These are phyloP conservation scores for Phocoena phocoena DNA, from an alignment of 2,113 vertebrate genomes.

Conservation along the genomic window DNA sequence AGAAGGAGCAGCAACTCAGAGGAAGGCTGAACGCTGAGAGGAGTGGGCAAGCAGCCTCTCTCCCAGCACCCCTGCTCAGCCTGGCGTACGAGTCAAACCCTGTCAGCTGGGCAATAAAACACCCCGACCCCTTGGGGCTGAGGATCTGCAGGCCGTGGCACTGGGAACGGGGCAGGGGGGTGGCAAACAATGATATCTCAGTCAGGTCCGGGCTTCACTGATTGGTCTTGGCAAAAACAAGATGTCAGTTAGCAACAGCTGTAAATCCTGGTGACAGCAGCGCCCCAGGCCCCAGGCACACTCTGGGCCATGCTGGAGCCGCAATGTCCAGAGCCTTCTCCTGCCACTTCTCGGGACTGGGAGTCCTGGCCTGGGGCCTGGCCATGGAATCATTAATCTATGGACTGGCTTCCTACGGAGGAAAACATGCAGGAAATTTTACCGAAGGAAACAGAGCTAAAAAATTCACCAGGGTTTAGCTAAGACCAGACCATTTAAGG, in stretches of 20 bases:
- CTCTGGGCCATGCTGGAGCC: conserved; percentile 44
- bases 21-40: neutral
- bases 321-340: conserved; percentile 51
- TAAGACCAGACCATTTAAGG: neutral
- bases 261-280: conserved; percentile 54
- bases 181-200: neutral
- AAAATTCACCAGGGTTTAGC: neutral
- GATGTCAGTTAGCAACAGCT: neutral
- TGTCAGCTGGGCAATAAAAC: neutral
- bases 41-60: neutral
- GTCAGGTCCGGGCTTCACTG: neutral
- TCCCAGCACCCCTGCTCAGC: neutral
- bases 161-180: neutral
- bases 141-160: neutral
- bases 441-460: neutral
- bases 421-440: neutral
- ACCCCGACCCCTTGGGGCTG: neutral
- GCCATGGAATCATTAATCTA: conserved; percentile 38
- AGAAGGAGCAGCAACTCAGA: neutral
- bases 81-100: neutral
- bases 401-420: neutral
- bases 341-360: neutral
- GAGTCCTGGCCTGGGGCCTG: conserved; percentile 53
- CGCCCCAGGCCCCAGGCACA: neutral
- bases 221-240: conserved; percentile 35